Evolutionary conservation across 2,113 vertebrate species (phyloP).

Genomic region (Pseudonaja textilis): DNA sequence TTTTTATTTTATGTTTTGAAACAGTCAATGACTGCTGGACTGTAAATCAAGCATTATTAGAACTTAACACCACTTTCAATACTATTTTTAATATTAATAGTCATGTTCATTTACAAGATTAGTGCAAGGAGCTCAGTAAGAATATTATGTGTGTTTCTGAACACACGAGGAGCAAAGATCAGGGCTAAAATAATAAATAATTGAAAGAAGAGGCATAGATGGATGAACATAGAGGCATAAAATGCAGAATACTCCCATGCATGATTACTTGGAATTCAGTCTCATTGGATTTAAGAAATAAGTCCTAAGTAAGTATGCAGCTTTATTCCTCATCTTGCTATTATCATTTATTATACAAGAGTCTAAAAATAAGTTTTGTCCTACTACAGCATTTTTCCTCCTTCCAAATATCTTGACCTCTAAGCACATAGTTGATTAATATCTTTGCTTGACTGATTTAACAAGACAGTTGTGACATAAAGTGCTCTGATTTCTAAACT

Average conservation of each 20-base stretch:
- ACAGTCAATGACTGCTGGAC: not conserved
- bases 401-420: not conserved
- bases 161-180: not conserved
- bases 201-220: not conserved
- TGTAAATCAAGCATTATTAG: not conserved
- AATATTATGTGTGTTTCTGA: not conserved
- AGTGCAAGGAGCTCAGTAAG: not conserved
- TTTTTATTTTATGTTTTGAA: not conserved
- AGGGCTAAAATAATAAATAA: not conserved
- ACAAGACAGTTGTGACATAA: not conserved
- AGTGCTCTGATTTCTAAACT: not conserved
- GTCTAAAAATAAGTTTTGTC: not conserved
- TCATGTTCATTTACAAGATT: not conserved
- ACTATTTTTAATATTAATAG: not conserved
- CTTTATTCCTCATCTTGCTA: not conserved
- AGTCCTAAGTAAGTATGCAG: not conserved
- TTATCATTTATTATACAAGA: not conserved
- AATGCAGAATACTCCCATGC: not conserved
- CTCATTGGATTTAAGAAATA: not conserved
- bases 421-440: not conserved
- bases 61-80: not conserved
- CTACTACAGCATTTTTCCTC: not conserved
- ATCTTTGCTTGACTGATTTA: not conserved
- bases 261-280: not conserved
- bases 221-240: not conserved